Base-by-base conservation (phyloP, 2,797 vertebrate genomes). In the Sebastes itinus region DNA sequence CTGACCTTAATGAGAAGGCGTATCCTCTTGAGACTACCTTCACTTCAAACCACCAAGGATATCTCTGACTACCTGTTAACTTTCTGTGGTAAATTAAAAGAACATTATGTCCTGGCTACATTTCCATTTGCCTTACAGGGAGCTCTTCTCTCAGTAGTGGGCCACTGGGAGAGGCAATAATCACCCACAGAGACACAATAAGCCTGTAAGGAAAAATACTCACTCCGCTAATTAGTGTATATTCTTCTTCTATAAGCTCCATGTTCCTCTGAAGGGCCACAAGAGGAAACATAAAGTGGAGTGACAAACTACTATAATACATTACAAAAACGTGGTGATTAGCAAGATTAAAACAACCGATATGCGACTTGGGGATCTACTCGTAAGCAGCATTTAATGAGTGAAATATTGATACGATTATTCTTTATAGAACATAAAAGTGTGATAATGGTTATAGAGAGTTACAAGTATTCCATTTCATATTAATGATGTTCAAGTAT, bases 201-300 rank as follows among this genome's bases (percentile, higher is more conserved):
- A 93, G 82, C 81, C 88, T 79, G 82, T 71, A 52, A 79, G 85
- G 72, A 81, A 90, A 88, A 67, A 76, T 60, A 75, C 74, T 87
- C 81, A 67, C 38, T 56, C 81, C 74, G 80, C 91, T 94, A 94
- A 95, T 95, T 92, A 93, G 91, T 73, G 81, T 78, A 80, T 56
- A 63, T 75, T 88, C 71, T 81, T 70, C 86, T 90, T 91, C 81
- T 82, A 82, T 86, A 83, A 73, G 59, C 70, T 56, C 78, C 33
- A 70, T 23, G 54, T 87, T 83, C 61, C 27, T 82, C 79, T 59
- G 55, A 82, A 63, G 32, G 66, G 72, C 64, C 82, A 80, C 77
- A 84, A 56, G 78, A 87, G 64, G 73, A 74, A 78, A 80, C 33
- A 42, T 56, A 56, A 71, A 28, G 62, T 52, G 25, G 28, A 70